Evolutionary conservation across 1,140 invertebrate species (phyloP).

Genomic region (Papilio glaucus): DNA sequence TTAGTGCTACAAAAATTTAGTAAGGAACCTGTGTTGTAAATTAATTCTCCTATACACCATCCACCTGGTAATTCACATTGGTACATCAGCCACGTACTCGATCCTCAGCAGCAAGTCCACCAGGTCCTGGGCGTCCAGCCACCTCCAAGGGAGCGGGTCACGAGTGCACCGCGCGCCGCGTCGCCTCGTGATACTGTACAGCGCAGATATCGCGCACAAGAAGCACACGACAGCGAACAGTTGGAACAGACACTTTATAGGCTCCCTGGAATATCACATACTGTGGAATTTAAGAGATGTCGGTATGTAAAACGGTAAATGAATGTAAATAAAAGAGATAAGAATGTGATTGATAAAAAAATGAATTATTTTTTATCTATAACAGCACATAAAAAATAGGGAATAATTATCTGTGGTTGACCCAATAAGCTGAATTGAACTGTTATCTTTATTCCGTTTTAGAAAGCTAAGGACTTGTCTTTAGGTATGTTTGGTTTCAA

Average conservation of each 20-base stretch:
- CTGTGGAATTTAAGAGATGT: slow-evolving; percentile 45
- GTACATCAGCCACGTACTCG: slow-evolving; percentile 70
- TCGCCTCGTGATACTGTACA: slow-evolving; percentile 54
- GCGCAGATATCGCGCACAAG: slow-evolving; percentile 52
- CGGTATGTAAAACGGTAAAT: neutral
- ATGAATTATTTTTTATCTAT: too few relatives aligned
- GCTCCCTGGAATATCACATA: slow-evolving; percentile 64
- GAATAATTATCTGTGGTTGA: too few relatives aligned
- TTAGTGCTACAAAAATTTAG: too few relatives aligned
- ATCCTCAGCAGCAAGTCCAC: slow-evolving; percentile 67
- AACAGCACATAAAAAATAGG: too few relatives aligned
- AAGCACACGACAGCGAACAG: slow-evolving; percentile 71
- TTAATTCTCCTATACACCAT: too few relatives aligned
- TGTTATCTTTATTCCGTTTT: too few relatives aligned
- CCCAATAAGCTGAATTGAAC: too few relatives aligned
- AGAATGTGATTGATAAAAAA: neutral
- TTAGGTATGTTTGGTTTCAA: too few relatives aligned
- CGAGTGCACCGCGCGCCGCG: slow-evolving; percentile 42
- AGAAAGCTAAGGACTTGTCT: too few relatives aligned
- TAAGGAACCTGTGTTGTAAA: too few relatives aligned
- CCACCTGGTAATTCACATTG: slow-evolving; percentile 58
- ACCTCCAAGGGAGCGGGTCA: slow-evolving; percentile 61
- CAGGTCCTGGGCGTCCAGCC: slow-evolving; percentile 66
- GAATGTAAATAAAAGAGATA: neutral
- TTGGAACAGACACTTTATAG: slow-evolving; percentile 69